These are phyloP conservation scores for Anisognathus igniventris DNA, from an alignment of 2,797 vertebrate species.

Conservation along the genomic window DNA sequence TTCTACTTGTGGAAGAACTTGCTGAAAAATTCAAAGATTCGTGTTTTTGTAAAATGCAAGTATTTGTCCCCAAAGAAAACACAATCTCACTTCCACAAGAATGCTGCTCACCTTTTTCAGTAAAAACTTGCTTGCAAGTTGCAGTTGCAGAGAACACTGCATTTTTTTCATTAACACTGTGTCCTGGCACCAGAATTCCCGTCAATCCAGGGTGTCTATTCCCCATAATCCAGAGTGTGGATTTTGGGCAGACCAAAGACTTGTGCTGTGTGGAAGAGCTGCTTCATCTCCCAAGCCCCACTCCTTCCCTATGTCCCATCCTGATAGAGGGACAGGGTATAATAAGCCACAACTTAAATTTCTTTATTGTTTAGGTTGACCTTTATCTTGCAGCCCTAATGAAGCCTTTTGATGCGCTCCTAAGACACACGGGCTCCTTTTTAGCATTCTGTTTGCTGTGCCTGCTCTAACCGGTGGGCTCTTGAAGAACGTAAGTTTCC, in stretches of 20 bases:
- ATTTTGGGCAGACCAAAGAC: not conserved
- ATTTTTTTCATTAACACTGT: not conserved
- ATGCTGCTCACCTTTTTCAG: not conserved
- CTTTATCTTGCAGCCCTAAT: slow-evolving; percentile 27
- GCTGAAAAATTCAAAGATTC: not conserved
- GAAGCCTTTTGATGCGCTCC: slow-evolving; percentile 4
- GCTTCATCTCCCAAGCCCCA: not conserved
- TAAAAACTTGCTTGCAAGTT: not conserved
- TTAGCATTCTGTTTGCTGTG: not conserved
- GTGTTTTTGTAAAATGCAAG: not conserved
- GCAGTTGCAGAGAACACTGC: not conserved
- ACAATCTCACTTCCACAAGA: not conserved
- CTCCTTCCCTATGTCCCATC: not conserved
- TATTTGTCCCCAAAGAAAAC: not conserved
- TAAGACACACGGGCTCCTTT: not conserved
- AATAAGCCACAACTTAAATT: slow-evolving; percentile 7
- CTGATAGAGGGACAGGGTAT: rapidly evolving
- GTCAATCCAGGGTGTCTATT: not conserved
- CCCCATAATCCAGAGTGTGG: rapidly evolving
- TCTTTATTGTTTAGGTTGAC: slow-evolving; percentile 7
- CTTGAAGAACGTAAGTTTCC: not conserved
- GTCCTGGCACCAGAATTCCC: not conserved
- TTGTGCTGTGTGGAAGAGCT: not conserved
- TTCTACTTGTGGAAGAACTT: not conserved
- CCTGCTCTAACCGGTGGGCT: not conserved